These are phyloP conservation scores for Fregetta grallaria DNA, from an alignment of 2,113 vertebrate species.

Conservation along the genomic window DNA sequence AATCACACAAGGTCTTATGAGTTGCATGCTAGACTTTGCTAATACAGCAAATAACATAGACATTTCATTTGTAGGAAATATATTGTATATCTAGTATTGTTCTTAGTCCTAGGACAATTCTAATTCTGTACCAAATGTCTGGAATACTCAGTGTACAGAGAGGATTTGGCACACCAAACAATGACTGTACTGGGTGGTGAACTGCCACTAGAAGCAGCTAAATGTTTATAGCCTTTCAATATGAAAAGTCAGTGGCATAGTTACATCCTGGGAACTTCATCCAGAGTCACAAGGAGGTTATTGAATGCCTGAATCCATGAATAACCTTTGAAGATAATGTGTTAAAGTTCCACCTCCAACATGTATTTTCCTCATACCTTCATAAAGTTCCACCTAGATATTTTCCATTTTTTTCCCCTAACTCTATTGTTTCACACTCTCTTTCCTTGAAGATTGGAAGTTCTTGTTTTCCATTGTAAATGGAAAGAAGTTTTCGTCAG, in stretches of 20 bases:
- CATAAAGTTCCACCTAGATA: background rate
- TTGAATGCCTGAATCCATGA: background rate
- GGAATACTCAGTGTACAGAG: background rate
- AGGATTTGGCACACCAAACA: background rate
- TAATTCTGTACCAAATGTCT: background rate
- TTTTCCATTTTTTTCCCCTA: background rate
- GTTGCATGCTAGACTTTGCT: background rate
- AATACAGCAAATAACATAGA: background rate
- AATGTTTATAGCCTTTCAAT: background rate
- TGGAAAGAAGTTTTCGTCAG: background rate
- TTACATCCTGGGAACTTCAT: background rate
- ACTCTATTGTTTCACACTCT: background rate
- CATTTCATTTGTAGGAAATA: background rate
- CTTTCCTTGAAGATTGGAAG: background rate
- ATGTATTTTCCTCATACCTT: background rate
- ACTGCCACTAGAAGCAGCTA: background rate
- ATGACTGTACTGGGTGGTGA: background rate
- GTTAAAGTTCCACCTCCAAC: background rate
- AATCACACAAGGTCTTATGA: background rate
- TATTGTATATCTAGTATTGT: background rate
- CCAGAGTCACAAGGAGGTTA: background rate
- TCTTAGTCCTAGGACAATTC: background rate
- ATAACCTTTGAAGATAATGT: background rate
- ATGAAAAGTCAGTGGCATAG: background rate
- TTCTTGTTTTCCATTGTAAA: background rate